Base-by-base conservation (phyloP, 2,888 invertebrate genomes). In the Hipparchia sbordonii region DNA sequence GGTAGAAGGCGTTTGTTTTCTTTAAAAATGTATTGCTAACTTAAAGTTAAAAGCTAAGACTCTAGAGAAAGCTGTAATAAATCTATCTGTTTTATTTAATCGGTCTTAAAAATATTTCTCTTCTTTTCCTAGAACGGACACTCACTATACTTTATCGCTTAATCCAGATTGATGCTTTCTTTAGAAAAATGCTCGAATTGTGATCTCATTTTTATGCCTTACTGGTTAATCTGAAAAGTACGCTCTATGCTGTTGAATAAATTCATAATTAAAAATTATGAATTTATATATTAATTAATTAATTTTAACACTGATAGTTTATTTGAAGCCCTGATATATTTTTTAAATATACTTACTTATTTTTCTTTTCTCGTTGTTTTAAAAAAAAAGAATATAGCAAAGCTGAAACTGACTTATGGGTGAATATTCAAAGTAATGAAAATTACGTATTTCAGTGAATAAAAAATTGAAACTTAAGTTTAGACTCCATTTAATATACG, bases 121-220 rank as follows among this genome's bases (percentile, higher is more conserved):
- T 61, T 61, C 69, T 52, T 46, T 68, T 52, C 61, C 61, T 61
- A 6, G 60, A 69, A 48, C 61, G 52, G 61, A 33, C 52, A 61
- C 60, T 48, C 7, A 6, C 48, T 61, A 61, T 61, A 52, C 69
- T 69, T 61, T 69, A 69, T 61, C 61, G 39, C 33, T 33, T 61
- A 57, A 69, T 69, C 61, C 52, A 69, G 69, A 69, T 69, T 61
- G 61, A 69, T 69, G 60, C 52, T 69, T 69, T 51, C 68, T 52
- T 61, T 61, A 39, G 69, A 54, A 61, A 46, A 67, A 51, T 67
- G 66, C 54, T 39, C 33, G 48, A 13, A 23, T 52, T 33, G 65
- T 52, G n/a, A 45, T 61, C 46, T 45, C n/a, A 8, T 13, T 65
- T 51, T n/a, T 33, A 23, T 51, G 23, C 52, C 33, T 6, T 39